Conservation (phyloP, 2,113 vertebrate species). For the Caranx ignobilis region DNA sequence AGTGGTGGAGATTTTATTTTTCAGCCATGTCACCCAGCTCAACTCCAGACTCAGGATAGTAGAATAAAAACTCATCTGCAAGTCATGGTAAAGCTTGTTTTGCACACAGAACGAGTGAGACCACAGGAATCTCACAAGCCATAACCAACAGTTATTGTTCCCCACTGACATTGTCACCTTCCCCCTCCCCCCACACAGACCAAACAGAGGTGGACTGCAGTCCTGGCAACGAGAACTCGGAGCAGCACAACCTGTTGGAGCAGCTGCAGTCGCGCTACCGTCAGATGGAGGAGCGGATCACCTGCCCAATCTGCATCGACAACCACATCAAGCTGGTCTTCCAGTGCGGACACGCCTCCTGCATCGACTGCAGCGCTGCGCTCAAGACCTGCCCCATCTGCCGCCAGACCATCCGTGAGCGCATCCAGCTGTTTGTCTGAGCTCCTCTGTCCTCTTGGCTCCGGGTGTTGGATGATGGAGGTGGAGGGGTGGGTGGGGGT, state of each 20-base stretch:
- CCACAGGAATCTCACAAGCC: background rate
- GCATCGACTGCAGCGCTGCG: slow-evolving; percentile 92
- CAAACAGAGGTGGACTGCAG: slow-evolving; percentile 93
- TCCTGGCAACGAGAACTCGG: slow-evolving; percentile 84
- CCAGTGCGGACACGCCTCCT: slow-evolving; percentile 97
- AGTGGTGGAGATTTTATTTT: too few species aligned
- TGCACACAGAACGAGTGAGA: too few species aligned
- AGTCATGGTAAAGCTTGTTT: too few species aligned
- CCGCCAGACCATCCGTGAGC: slow-evolving; percentile 94
- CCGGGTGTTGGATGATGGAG: slow-evolving; percentile 14
- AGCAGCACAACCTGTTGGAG: slow-evolving; percentile 96
- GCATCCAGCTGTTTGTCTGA: slow-evolving; percentile 96
- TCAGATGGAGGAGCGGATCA: slow-evolving; percentile 99
- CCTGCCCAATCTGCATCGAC: slow-evolving; percentile 98
- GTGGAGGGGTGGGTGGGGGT: background rate
- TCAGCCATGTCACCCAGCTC: too few species aligned
- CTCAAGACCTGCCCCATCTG: slow-evolving; percentile 97
- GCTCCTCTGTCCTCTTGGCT: slow-evolving; percentile 21
- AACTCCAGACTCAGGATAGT: too few species aligned
- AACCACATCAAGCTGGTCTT: slow-evolving; percentile 98
- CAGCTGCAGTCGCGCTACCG: slow-evolving; percentile 97
- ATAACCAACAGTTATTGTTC: background rate
- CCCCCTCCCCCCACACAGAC: slow-evolving; percentile 78
- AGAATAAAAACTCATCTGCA: too few species aligned
- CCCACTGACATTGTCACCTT: background rate